Conservation (phyloP, 2,113 vertebrate species). For the Phrynosoma platyrhinos region DNA sequence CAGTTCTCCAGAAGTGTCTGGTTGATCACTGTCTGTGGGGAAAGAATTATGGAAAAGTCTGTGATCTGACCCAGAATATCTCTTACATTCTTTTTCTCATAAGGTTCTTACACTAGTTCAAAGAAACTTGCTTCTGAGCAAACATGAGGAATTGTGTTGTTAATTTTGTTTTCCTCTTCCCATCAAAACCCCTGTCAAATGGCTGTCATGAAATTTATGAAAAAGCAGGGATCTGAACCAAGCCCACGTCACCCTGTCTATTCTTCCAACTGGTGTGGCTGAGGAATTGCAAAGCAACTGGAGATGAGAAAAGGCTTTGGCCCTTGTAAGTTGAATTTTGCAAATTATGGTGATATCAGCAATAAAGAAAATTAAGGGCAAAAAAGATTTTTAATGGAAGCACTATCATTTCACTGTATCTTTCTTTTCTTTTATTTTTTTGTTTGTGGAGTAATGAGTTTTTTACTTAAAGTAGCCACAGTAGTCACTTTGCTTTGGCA, state of each 20-base stretch:
- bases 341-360: not conserved
- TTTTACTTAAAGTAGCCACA: conserved; percentile 38
- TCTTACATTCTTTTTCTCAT: too few relatives aligned
- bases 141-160: not conserved
- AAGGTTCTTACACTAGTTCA: too few relatives aligned
- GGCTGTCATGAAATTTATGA: not conserved
- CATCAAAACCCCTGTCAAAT: too few relatives aligned
- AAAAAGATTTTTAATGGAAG: not conserved
- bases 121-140: too few relatives aligned
- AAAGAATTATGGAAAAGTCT: too few relatives aligned
- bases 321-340: not conserved
- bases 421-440: conserved; percentile 48
- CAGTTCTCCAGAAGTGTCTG: too few relatives aligned
- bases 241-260: not conserved
- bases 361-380: not conserved
- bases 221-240: not conserved
- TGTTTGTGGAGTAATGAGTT: conserved; percentile 55
- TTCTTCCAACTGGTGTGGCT: too few relatives aligned
- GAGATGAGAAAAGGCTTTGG: not conserved
- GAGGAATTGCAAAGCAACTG: not conserved
- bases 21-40: too few relatives aligned
- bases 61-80: too few relatives aligned
- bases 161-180: not conserved
- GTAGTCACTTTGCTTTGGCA: conserved; percentile 23
- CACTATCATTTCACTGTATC: conserved; percentile 48